Conservation (phyloP, 2,888 invertebrate species). For the Unio delphinus region DNA sequence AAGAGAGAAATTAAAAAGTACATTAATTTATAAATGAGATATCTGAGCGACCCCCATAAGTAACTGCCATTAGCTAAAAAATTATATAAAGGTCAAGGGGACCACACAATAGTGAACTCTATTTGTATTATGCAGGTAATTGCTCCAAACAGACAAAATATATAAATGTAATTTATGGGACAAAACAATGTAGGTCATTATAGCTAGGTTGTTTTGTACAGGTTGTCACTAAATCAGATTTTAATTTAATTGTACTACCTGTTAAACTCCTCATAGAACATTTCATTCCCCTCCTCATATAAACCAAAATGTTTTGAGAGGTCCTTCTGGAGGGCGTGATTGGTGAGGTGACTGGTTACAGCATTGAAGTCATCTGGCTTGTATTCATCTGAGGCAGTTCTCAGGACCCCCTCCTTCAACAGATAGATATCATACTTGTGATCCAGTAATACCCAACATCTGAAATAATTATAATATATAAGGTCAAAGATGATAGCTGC, state of each 20-base stretch:
- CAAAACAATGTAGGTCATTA: too few species aligned
- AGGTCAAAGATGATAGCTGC: neutral
- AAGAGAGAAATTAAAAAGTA: too few species aligned
- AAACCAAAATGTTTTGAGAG: slow-evolving; percentile 52
- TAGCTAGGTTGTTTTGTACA: too few species aligned
- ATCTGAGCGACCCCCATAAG: too few species aligned
- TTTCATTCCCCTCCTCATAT: slow-evolving; percentile 63
- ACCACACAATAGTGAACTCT: too few species aligned
- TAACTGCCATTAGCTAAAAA: too few species aligned
- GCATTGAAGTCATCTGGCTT: slow-evolving; percentile 39
- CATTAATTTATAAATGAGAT: too few species aligned
- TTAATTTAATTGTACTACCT: slow-evolving; percentile 22
- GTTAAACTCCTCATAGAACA: slow-evolving; percentile 60
- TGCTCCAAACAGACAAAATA: too few species aligned
- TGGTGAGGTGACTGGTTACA: slow-evolving; percentile 57
- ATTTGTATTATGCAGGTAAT: too few species aligned
- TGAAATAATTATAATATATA: slow-evolving; percentile 15
- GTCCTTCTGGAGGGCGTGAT: slow-evolving; percentile 57
- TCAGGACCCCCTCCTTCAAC: slow-evolving; percentile 56
- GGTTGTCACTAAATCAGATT: neutral
- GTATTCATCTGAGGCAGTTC: slow-evolving; percentile 58
- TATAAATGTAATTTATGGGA: too few species aligned
- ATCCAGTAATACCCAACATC: slow-evolving; percentile 61
- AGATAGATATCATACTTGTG: slow-evolving; percentile 48
- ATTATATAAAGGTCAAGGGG: too few species aligned